Base-by-base conservation (phyloP, 2,113 vertebrate genomes). In the Sclerurus mexicanus region DNA sequence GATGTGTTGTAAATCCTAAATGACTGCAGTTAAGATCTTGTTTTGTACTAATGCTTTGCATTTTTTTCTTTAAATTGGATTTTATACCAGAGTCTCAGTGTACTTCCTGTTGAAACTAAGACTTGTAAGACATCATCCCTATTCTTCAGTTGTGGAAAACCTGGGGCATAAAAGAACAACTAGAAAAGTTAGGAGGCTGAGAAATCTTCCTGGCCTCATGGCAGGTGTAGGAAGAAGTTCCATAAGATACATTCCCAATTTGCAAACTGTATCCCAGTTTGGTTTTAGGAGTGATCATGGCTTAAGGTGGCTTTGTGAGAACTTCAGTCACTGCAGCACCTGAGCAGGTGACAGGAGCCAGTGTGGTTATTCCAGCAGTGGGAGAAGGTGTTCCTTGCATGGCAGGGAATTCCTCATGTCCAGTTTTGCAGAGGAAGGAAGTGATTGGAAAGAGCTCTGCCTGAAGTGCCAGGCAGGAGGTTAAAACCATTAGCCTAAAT, bases 1-100 rank as follows among this genome's bases (percentile, higher is more conserved):
- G 60, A 86, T 81, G 72, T 81, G 47, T 64, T 90, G 62, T 84
- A 95, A 95, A 93, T 96, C 56, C 83, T 86, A 72, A 84, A 92
- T 46, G 64, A 46, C 79, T 94, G 64, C 56, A 84, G 79, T 90
- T 94, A 93, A 81, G 83, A 55, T 87, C 49, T 78, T 91, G 47
- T 75, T 96, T 93, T 89, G 44, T 68, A 71, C 16, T 58, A 78
- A 78, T 58, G 47, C 44, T 88, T 87, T 87, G 23, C 53, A 6
- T 59, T 52, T 69, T 62, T 62, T 35, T 9, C 42, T 58, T 14
- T 27, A 10, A 46, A 75, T 78, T 88, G 63, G 62, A 55, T 91
- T 95, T 94, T 50, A 64, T 87, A 86, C 49, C 71, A 40, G 47
- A 84, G 20, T 42, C 64, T 74, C 30, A 20, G 7, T 8, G 0